phyloP scores from a whole-genome alignment of 2,888 invertebrate genomes.

The Salpingus planirostris region DNA sequence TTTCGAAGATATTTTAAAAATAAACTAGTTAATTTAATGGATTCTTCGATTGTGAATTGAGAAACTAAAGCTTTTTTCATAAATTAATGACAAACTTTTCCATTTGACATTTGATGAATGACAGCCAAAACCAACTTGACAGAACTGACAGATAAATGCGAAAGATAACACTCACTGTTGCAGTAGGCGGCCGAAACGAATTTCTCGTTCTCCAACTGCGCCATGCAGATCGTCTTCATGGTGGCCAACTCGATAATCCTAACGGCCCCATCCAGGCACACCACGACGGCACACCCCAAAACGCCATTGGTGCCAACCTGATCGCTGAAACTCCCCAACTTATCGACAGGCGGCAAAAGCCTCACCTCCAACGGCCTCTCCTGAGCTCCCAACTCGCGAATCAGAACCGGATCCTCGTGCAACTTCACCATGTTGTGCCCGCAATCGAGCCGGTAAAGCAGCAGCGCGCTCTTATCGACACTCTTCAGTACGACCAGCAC shows the following conservation, averaged over 20 bases:
- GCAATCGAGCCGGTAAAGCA: conserved; percentile 50
- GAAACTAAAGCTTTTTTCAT: too few relatives aligned
- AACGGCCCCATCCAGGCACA: conserved; percentile 66
- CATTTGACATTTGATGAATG: too few relatives aligned
- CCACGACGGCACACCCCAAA: conserved; percentile 57
- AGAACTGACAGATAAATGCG: too few relatives aligned
- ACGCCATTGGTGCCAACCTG: conserved; percentile 23
- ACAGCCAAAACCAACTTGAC: too few relatives aligned
- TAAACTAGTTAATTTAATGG: too few relatives aligned
- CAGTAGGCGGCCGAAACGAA: conserved; percentile 81
- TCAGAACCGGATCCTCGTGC: conserved; percentile 51
- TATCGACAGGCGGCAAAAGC: conserved; percentile 51
- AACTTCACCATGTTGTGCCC: conserved; percentile 44
- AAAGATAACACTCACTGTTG: conserved; percentile 57
- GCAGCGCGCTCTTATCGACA: conserved; percentile 34
- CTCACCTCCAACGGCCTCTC: conserved; percentile 65
- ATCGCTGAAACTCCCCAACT: conserved; percentile 18
- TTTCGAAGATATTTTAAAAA: too few relatives aligned
- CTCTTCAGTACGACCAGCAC: conserved; percentile 51
- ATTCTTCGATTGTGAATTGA: too few relatives aligned
- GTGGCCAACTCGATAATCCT: conserved; percentile 64
- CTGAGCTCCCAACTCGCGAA: conserved; percentile 51
- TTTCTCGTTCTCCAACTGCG: conserved; percentile 57
- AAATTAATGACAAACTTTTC: too few relatives aligned
- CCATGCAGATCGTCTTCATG: conserved; percentile 58